A percentile compares a stretch with the other conserved stretches of the same genome.
Conservation (phyloP, 1,140 invertebrate genomes). For the Sitodiplosis mosellana region DNA sequence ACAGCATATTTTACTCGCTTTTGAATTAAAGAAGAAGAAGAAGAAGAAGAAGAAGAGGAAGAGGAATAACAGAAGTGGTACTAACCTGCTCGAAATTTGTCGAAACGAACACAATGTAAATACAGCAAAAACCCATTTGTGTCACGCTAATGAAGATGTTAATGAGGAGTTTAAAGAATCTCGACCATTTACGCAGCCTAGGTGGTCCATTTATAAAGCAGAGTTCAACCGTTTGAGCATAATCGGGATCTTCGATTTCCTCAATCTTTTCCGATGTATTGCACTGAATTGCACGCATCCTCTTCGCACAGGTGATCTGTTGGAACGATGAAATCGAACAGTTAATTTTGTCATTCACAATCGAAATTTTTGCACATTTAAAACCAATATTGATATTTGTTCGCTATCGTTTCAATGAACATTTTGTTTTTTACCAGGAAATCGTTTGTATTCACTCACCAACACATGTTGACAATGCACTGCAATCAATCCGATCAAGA, state of each 20-base stretch:
- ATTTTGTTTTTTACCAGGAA: too few species aligned
- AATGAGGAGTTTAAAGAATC: slow-evolving; percentile 40
- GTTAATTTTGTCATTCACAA: background rate
- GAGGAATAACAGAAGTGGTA: too few species aligned
- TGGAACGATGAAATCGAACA: background rate
- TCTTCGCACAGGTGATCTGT: slow-evolving; percentile 46
- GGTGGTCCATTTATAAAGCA: slow-evolving; percentile 55
- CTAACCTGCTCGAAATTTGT: slow-evolving; percentile 56
- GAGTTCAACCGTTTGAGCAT: slow-evolving; percentile 56
- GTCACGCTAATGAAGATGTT: slow-evolving; percentile 72
- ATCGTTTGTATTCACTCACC: slow-evolving; percentile 31
- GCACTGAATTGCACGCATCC: slow-evolving; percentile 25
- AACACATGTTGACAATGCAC: slow-evolving; percentile 55
- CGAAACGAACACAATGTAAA: slow-evolving; percentile 85
- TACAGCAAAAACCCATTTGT: slow-evolving; percentile 87
- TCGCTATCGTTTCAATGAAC: too few species aligned
- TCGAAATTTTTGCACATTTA: background rate
- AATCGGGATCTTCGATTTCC: slow-evolving; percentile 35
- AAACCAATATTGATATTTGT: too few species aligned
- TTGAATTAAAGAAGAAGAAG: too few species aligned
- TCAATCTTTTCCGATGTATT: slow-evolving; percentile 25
- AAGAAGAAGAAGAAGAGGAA: too few species aligned
- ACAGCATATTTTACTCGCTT: too few species aligned
- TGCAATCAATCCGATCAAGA: slow-evolving; percentile 45
- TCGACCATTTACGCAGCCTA: slow-evolving; percentile 34